Base-by-base conservation (phyloP, 2,888 invertebrate species). In the Sinotaia quadrata region DNA sequence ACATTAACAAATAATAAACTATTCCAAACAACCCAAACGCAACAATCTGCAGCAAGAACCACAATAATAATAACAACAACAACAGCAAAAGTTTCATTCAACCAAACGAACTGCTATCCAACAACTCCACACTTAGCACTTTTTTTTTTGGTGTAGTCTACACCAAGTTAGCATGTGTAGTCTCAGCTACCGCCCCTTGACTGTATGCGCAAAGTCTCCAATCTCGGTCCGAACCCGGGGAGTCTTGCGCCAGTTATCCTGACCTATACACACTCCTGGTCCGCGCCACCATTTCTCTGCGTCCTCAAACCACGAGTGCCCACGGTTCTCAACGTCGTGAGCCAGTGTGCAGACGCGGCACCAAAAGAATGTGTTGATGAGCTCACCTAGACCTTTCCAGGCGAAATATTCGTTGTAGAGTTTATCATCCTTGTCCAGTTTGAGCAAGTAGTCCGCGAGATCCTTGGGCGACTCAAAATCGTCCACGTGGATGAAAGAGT, bases 351-450 rank as follows among this genome's bases (percentile, higher is more conserved):
- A 96, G 69, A 96, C 91, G 49, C 96, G 92, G 87, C 96, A 97
- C 92, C 95, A 95, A 89, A 95, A 96, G 88, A 93, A 95, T 29
- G 98, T 98, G 89, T 98, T 97, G 82, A 98, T 94, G 87, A 98
- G 96, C 87, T 96, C 94, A 1, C 98, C 98, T 0, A 95, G 96
- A 58, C 95, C 95, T 90, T 95, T 93, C 96, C 96, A 96, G n/a
- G 63, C 61, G 60, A 97, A 97, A 88, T 98, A 98, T 34, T 95
- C 94, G 89, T 98, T 97, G 89, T 97, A 98, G 2, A 95, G 91
- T 52, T 92, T 92, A 86, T 97, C 95, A 88, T 98, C 94, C 75
- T 92, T 91, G 87, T 97, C 96, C 68, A 98, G 91, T 61, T 93
- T 91, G 75, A 92, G 92, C 67, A 98, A 90, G 89, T 97, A 97